phyloP scores from a whole-genome alignment of 2,113 vertebrate species.

The Carettochelys insculpta region DNA sequence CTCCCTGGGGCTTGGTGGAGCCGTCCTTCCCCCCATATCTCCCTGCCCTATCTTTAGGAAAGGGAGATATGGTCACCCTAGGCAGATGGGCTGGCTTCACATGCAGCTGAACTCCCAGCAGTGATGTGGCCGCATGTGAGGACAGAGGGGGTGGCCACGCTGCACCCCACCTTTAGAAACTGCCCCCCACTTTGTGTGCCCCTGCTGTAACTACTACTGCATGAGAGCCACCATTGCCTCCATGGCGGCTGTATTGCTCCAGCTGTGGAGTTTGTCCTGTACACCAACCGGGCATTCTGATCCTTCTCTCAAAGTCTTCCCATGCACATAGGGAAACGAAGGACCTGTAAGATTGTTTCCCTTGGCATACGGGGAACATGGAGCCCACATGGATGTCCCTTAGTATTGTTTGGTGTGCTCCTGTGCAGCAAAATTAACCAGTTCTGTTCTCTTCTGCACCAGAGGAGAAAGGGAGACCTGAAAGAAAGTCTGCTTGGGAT shows the following conservation, averaged over 20 bases:
- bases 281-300: not conserved
- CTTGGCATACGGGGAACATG: not conserved
- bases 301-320: not conserved
- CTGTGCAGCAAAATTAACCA: not conserved
- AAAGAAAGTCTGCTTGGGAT: not conserved
- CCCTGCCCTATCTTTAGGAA: too few relatives aligned
- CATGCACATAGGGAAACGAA: not conserved
- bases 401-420: not conserved
- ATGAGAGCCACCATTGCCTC: not conserved
- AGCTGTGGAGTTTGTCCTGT: fast-evolving
- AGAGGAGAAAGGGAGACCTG: not conserved
- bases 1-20: too few relatives aligned
- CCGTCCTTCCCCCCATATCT: too few relatives aligned
- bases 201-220: not conserved
- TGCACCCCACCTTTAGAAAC: too few relatives aligned
- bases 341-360: not conserved
- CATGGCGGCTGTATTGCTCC: not conserved
- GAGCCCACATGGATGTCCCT: not conserved
- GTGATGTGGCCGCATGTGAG: too few relatives aligned
- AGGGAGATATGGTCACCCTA: too few relatives aligned
- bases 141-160: too few relatives aligned
- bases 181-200: too few relatives aligned
- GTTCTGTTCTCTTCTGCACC: not conserved
- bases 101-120: too few relatives aligned
- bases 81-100: too few relatives aligned